Evolutionary conservation across 2,888 invertebrate species (phyloP).

Genomic region (Criorhina ranunculi): DNA sequence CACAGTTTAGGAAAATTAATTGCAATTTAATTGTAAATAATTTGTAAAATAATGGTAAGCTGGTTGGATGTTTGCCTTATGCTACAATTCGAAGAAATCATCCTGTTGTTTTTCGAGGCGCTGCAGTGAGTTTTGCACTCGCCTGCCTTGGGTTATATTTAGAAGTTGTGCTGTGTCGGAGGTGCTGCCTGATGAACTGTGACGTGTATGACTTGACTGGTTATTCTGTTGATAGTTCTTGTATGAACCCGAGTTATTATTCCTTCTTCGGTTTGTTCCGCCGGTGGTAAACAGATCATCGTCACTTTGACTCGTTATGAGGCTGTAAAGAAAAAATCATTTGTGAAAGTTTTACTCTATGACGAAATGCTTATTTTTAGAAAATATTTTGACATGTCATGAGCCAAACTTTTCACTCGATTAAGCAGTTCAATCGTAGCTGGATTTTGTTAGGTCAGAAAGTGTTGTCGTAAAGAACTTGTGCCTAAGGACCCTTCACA

Average conservation of each 20-base stretch:
- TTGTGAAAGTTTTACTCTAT: not conserved
- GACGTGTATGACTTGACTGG: conserved; percentile 81
- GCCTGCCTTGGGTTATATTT: conserved; percentile 92
- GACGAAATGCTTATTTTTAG: not conserved
- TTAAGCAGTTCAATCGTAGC: too few relatives aligned
- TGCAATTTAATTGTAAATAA: conserved; percentile 75
- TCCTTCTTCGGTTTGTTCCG: conserved; percentile 80
- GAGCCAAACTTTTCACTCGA: too few relatives aligned
- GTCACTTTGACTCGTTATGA: conserved; percentile 83
- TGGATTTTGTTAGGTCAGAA: too few relatives aligned
- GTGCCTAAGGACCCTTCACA: too few relatives aligned
- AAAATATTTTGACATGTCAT: too few relatives aligned
- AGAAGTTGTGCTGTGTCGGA: conserved; percentile 84
- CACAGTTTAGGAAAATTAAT: conserved; percentile 73
- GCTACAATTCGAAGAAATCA: conserved; percentile 96
- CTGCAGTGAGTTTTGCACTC: conserved; percentile 91
- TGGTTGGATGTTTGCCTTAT: conserved; percentile 79
- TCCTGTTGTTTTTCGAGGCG: conserved; percentile 94
- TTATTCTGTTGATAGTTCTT: conserved; percentile 81
- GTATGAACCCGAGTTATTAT: conserved; percentile 81
- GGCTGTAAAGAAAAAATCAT: conserved; percentile 77
- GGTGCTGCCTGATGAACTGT: conserved; percentile 86
- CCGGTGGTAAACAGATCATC: conserved; percentile 81
- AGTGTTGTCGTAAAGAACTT: too few relatives aligned
- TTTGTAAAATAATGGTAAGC: conserved; percentile 69